Conservation (phyloP, 2,113 vertebrate species). For the Elaphurus davidianus region DNA sequence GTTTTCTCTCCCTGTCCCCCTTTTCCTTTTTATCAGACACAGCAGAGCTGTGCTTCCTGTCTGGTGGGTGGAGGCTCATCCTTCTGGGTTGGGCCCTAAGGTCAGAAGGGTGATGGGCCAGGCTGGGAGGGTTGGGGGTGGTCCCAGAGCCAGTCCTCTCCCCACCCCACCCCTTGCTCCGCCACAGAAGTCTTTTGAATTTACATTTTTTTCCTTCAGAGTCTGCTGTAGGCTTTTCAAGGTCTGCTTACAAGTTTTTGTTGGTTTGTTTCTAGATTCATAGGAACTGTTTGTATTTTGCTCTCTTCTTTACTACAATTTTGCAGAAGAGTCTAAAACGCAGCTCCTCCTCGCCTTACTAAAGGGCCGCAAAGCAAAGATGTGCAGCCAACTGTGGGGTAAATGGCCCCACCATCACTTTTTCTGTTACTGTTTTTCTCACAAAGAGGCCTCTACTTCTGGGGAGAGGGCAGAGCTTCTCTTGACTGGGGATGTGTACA, state of each 20-base stretch:
- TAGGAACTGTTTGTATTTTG: not conserved
- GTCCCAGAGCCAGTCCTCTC: not conserved
- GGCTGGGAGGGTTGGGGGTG: accelerated
- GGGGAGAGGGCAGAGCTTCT: not conserved
- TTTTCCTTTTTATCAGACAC: too few relatives aligned
- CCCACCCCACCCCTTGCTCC: not conserved
- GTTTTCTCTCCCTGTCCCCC: not conserved
- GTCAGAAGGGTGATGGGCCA: not conserved
- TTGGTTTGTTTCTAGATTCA: not conserved
- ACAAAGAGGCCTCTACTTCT: too few relatives aligned
- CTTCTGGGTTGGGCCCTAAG: not conserved
- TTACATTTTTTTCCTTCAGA: not conserved
- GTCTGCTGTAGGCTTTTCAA: not conserved
- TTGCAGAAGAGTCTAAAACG: not conserved
- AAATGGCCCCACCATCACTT: accelerated
- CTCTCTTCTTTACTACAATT: not conserved
- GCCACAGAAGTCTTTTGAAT: not conserved
- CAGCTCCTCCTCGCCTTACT: accelerated
- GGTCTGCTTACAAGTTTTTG: not conserved
- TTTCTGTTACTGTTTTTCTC: not conserved
- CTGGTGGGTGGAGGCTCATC: not conserved
- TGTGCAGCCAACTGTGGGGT: not conserved
- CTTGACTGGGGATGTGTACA: not conserved
- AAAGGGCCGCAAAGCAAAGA: not conserved
- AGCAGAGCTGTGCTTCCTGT: not conserved